Evolutionary conservation across 2,797 vertebrate genomes (phyloP).

Genomic region (Myotis pilosus): DNA sequence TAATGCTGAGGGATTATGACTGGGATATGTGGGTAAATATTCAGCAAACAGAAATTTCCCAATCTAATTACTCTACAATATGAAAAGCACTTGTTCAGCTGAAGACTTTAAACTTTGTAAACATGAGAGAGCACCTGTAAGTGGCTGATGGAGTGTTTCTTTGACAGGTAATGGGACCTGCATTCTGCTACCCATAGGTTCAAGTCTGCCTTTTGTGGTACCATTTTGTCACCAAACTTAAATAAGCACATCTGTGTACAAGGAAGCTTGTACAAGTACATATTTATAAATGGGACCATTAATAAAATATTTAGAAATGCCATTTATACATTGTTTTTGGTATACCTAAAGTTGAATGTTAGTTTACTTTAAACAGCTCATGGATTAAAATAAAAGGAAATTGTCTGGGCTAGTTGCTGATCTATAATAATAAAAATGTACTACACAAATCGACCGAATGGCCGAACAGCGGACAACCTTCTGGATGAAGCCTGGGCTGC

Average conservation of each 20-base stretch:
- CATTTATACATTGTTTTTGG: conserved; percentile 39
- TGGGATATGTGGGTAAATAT: not conserved
- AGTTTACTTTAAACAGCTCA: conserved; percentile 35
- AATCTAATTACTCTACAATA: not conserved
- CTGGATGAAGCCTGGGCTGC: no score
- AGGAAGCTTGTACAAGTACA: not conserved
- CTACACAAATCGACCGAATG: no score
- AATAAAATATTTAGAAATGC: conserved; percentile 23
- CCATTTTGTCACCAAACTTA: not conserved
- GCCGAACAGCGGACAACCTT: no score
- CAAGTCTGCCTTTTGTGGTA: conserved; percentile 3
- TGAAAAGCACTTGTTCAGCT: not conserved
- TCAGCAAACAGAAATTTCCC: conserved; percentile 40
- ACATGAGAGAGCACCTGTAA: not conserved
- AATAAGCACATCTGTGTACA: not conserved
- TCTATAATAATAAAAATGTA: not conserved
- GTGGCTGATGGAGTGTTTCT: not conserved
- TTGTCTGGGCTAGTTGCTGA: conserved; percentile 1
- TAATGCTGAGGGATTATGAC: not conserved
- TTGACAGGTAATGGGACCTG: not conserved
- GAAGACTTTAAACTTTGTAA: conserved; percentile 38
- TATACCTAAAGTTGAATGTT: conserved; percentile 28
- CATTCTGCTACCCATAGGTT: conserved; percentile 21
- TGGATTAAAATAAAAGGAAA: conserved; percentile 54
- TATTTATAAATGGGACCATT: not conserved